Percentiles rank a stretch among this genome's conserved stretches.
phyloP scores from a whole-genome alignment of 2,797 vertebrate genomes.

The Urophycis tenuis region DNA sequence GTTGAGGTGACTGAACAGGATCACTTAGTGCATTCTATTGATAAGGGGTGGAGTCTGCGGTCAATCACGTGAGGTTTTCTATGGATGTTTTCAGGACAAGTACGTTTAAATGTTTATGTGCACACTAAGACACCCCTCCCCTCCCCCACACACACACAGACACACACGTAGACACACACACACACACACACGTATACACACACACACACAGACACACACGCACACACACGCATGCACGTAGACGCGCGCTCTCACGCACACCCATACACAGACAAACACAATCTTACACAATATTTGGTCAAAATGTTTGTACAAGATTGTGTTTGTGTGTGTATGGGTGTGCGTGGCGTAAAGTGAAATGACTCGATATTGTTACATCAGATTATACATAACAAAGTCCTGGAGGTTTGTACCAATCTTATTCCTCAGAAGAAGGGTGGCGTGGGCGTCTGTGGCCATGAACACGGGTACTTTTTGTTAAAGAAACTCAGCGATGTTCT shows the following conservation, averaged over 20 bases:
- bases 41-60: neutral
- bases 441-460: constrained; percentile 11
- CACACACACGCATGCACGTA: constrained; percentile 4
- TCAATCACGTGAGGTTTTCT: neutral
- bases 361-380: constrained; percentile 5
- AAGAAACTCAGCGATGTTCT: constrained; percentile 36
- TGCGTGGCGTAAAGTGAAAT: constrained; percentile 1
- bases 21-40: constrained; percentile 4
- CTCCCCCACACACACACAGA: constrained; percentile 1
- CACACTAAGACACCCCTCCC: neutral
- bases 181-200: constrained; percentile 4
- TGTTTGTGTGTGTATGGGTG: no score
- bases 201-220: constrained; percentile 22
- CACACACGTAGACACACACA: constrained; percentile 22
- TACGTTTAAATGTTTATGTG: constrained; percentile 14
- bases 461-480: constrained; percentile 32
- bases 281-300: neutral
- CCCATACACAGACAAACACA: neutral
- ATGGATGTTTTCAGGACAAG: constrained; percentile 12
- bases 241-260: neutral
- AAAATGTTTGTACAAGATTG: neutral
- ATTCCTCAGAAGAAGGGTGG: neutral
- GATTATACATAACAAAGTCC: neutral
- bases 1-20: neutral
- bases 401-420: neutral